phyloP scores from a whole-genome alignment of 2,797 vertebrate genomes.

The Esox masquinongy region DNA sequence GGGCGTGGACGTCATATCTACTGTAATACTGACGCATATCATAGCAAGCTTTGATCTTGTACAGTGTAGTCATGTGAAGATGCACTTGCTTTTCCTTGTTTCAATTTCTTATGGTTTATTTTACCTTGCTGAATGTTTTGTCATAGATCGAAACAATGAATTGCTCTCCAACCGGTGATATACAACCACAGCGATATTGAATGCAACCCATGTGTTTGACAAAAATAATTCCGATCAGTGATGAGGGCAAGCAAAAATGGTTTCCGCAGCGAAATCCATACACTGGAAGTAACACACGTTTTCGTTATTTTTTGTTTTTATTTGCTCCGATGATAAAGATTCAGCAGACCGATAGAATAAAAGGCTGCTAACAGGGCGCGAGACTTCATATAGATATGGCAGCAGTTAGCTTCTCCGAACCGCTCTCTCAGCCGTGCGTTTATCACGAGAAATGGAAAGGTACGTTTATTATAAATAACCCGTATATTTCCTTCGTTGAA shows the following conservation, averaged over 20 bases:
- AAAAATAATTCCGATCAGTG: slow-evolving; percentile 22
- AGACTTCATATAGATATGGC: slow-evolving; percentile 56
- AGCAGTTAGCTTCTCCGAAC: slow-evolving; percentile 74
- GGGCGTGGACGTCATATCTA: neutral
- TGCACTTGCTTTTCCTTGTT: neutral
- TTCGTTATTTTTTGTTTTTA: neutral
- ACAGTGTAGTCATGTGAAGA: neutral
- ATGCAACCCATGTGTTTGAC: slow-evolving; percentile 15
- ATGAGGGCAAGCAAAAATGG: neutral
- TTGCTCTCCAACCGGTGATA: neutral
- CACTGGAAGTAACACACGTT: neutral
- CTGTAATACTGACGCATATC: neutral
- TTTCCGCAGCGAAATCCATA: neutral
- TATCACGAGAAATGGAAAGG: slow-evolving; percentile 77
- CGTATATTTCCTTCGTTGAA: neutral
- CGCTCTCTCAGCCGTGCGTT: slow-evolving; percentile 73
- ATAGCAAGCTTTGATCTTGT: neutral
- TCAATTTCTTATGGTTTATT: neutral
- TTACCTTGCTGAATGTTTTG: neutral
- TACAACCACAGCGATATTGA: neutral
- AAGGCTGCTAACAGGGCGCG: neutral
- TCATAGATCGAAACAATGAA: neutral
- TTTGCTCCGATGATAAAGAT: neutral
- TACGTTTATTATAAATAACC: slow-evolving; percentile 41
- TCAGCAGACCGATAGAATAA: neutral